These are phyloP conservation scores for Lagopus muta DNA, from an alignment of 2,113 vertebrate species.

Conservation along the genomic window DNA sequence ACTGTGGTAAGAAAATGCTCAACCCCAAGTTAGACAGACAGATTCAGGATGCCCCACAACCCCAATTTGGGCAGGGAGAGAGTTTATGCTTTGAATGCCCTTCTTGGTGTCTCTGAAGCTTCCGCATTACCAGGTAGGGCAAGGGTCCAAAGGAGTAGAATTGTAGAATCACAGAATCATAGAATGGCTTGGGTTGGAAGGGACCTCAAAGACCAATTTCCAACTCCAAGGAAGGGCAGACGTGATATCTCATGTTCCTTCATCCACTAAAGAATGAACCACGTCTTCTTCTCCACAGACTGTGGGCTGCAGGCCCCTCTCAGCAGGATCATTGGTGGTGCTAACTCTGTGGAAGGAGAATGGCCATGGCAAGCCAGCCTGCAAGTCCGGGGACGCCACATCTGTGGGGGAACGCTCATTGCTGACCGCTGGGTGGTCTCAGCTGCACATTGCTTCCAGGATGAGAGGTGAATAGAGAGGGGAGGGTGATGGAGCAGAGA, in stretches of 20 bases:
- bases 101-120: background rate
- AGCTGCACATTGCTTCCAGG: constrained; percentile 93
- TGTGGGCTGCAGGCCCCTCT: constrained; percentile 87
- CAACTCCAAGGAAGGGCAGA: background rate
- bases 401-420: constrained; percentile 90
- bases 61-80: background rate
- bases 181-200: too few species aligned
- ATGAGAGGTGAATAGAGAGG: constrained; percentile 80
- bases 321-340: constrained; percentile 87
- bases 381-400: constrained; percentile 85
- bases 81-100: background rate
- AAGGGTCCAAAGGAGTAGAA: background rate
- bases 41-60: background rate
- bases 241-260: background rate
- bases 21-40: accelerated
- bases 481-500: background rate
- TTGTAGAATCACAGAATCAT: too few species aligned
- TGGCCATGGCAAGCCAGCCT: constrained; percentile 97
- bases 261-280: background rate
- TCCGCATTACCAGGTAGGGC: accelerated
- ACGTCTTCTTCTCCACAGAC: constrained; percentile 72
- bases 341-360: constrained; percentile 85
- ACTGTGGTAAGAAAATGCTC: constrained; percentile 83
- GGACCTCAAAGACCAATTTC: too few species aligned
- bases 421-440: constrained; percentile 91